phyloP scores from a whole-genome alignment of 2,797 vertebrate species.

The Taenioides sp. region DNA sequence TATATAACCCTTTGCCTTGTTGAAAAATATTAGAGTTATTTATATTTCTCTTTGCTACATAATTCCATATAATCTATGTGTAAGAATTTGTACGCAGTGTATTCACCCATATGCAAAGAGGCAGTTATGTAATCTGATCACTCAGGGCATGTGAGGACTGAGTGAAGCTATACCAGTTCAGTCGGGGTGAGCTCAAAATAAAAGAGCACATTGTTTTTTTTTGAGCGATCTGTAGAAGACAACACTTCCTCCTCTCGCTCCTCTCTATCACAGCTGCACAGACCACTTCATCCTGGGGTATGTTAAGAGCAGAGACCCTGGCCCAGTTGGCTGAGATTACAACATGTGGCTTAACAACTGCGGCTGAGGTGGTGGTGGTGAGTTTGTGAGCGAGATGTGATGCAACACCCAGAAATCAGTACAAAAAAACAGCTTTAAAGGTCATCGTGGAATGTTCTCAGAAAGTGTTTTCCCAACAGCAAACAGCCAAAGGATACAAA shows the following conservation, averaged over 20 bases:
- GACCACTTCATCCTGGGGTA: background rate
- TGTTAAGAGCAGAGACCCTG: slow-evolving; percentile 3
- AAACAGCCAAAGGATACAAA: background rate
- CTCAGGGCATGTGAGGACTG: slow-evolving; percentile 3
- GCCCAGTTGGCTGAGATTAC: slow-evolving; percentile 5
- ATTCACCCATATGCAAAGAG: background rate
- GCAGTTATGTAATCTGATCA: slow-evolving; percentile 5
- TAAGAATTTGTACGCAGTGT: background rate
- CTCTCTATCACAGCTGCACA: background rate
- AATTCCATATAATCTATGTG: too few relatives aligned
- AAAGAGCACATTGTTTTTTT: slow-evolving; percentile 14
- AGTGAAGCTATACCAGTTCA: background rate
- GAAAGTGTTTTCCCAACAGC: background rate
- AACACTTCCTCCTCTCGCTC: slow-evolving; percentile 5
- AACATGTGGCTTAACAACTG: background rate
- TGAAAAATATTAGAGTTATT: too few relatives aligned
- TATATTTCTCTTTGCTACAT: too few relatives aligned
- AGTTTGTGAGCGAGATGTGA: background rate
- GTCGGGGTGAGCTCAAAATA: slow-evolving; percentile 8
- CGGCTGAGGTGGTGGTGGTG: background rate
- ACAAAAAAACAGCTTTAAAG: slow-evolving; percentile 1
- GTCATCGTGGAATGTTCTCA: slow-evolving; percentile 5
- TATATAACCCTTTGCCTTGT: too few relatives aligned
- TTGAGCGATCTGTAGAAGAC: slow-evolving; percentile 1
- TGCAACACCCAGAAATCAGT: background rate